A percentile compares a stretch with the other conserved stretches of the same genome.
These are phyloP conservation scores for Drosophila recens DNA, from an alignment of 2,888 invertebrate species.

Conservation along the genomic window DNA sequence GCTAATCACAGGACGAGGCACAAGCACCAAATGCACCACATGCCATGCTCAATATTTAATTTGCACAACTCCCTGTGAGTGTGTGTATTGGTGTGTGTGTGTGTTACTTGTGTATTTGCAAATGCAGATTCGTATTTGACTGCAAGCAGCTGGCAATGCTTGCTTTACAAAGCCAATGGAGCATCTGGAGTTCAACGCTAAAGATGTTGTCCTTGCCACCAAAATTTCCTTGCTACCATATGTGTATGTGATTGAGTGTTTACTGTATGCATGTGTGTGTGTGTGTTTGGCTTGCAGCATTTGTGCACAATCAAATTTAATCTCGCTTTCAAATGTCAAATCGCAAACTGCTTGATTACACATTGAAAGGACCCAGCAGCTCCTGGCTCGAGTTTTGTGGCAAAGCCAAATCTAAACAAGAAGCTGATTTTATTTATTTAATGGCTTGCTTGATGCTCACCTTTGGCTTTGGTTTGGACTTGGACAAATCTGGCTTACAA, in stretches of 20 bases:
- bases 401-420: constrained; percentile 26
- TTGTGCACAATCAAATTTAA: constrained; percentile 66
- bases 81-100: constrained; percentile 7
- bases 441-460: constrained; percentile 51
- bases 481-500: constrained; percentile 62
- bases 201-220: constrained; percentile 46
- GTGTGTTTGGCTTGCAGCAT: constrained; percentile 36
- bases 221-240: constrained; percentile 26
- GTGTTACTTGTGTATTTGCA: constrained; percentile 40
- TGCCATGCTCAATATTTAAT: constrained; percentile 66
- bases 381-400: not conserved
- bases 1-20: constrained; percentile 55
- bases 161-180: constrained; percentile 38
- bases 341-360: constrained; percentile 56
- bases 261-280: constrained; percentile 4
- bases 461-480: constrained; percentile 19
- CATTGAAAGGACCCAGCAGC: constrained; percentile 34
- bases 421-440: constrained; percentile 63
- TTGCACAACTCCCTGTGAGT: constrained; percentile 10
- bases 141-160: constrained; percentile 44
- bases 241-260: not conserved
- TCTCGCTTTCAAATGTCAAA: constrained; percentile 69
- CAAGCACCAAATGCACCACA: constrained; percentile 46
- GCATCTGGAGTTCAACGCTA: constrained; percentile 30
- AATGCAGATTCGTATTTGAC: constrained; percentile 53